These are phyloP conservation scores for Myripristis murdjan DNA, from an alignment of 2,797 vertebrate genomes.

Conservation along the genomic window DNA sequence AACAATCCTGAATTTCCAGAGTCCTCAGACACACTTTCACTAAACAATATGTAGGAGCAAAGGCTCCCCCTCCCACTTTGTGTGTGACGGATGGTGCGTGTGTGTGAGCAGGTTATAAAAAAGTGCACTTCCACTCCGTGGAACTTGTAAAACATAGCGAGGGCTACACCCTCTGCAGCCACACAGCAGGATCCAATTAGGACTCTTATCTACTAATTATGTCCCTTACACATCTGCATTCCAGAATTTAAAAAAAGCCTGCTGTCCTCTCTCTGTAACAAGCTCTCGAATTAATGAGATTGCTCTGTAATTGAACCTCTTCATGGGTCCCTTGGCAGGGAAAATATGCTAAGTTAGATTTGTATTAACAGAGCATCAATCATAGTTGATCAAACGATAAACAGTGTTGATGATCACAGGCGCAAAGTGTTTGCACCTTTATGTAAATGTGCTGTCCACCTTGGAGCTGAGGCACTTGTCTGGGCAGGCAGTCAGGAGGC, in stretches of 20 bases:
- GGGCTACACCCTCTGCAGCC: slow-evolving; percentile 81
- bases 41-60: slow-evolving; percentile 38
- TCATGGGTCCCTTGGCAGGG: slow-evolving; percentile 95
- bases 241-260: slow-evolving; percentile 87
- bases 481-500: slow-evolving; percentile 81
- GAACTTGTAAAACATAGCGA: slow-evolving; percentile 83
- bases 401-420: slow-evolving; percentile 84
- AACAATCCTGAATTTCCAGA: slow-evolving; percentile 4
- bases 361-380: slow-evolving; percentile 95
- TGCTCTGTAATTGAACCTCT: slow-evolving; percentile 96
- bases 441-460: slow-evolving; percentile 78
- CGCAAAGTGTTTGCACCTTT: slow-evolving; percentile 84
- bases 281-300: slow-evolving; percentile 96
- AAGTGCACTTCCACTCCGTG: slow-evolving; percentile 76
- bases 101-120: slow-evolving; percentile 75
- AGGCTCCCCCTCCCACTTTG: slow-evolving; percentile 42
- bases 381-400: slow-evolving; percentile 95
- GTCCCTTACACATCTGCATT: slow-evolving; percentile 93
- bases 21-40: slow-evolving; percentile 24
- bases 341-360: slow-evolving; percentile 94
- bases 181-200: slow-evolving; percentile 86
- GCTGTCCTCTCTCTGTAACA: slow-evolving; percentile 92
- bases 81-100: slow-evolving; percentile 68
- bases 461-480: slow-evolving; percentile 57
- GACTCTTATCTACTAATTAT: slow-evolving; percentile 90